Percentiles rank a stretch among this genome's conserved stretches.
Conservation (phyloP, 2,797 vertebrate genomes). For the Acipenser ruthenus region DNA sequence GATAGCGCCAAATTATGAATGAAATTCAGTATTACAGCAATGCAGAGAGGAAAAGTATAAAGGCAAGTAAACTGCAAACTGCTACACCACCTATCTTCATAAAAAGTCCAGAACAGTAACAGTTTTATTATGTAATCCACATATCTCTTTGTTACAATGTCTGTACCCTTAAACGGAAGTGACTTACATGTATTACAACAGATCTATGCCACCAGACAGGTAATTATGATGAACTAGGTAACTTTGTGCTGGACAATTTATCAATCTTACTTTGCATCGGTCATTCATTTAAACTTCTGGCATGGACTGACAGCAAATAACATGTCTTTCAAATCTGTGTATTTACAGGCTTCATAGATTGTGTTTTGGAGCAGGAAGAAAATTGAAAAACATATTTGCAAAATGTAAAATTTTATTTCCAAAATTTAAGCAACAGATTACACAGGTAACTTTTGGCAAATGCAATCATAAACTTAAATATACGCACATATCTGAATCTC, state of each 20-base stretch:
- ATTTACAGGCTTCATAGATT: slow-evolving; percentile 50
- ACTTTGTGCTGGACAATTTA: slow-evolving; percentile 51
- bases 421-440: slow-evolving; percentile 98
- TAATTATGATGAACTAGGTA: slow-evolving; percentile 54
- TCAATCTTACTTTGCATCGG: slow-evolving; percentile 50
- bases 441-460: slow-evolving; percentile 99
- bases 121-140: background rate
- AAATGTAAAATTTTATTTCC: slow-evolving; percentile 98
- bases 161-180: slow-evolving; percentile 10
- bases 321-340: slow-evolving; percentile 31
- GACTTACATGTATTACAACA: slow-evolving; percentile 38
- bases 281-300: slow-evolving; percentile 52
- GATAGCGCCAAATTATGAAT: too few species aligned
- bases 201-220: slow-evolving; percentile 30
- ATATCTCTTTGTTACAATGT: background rate
- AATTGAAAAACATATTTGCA: slow-evolving; percentile 51
- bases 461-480: slow-evolving; percentile 99
- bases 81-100: too few species aligned
- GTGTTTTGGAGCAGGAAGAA: slow-evolving; percentile 25
- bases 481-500: slow-evolving; percentile 96
- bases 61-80: too few species aligned
- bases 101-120: too few species aligned
- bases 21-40: too few species aligned
- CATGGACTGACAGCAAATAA: slow-evolving; percentile 47
- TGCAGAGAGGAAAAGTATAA: too few species aligned